Evolutionary conservation across 2,888 invertebrate species (phyloP).

Genomic region (Schrankia costaestrigalis): DNA sequence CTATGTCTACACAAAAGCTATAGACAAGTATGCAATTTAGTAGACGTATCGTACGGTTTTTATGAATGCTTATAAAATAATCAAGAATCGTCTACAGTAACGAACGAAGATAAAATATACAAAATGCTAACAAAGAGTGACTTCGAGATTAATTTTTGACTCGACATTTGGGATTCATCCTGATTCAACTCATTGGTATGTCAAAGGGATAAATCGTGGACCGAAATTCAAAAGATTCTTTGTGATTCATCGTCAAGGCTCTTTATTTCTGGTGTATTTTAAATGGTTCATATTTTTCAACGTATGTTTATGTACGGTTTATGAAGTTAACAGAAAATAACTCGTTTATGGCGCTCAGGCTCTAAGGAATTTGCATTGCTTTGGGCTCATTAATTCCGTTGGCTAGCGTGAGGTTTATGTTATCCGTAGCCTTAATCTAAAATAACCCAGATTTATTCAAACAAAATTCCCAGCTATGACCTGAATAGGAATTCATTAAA

Average conservation of each 20-base stretch:
- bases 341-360: constrained; percentile 5
- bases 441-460: constrained; percentile 36
- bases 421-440: constrained; percentile 40
- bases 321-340: constrained; percentile 3
- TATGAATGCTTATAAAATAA: constrained; percentile 20
- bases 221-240: constrained; percentile 44
- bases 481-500: constrained; percentile 14
- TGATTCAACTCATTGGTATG: constrained; percentile 58
- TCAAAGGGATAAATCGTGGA: constrained; percentile 42
- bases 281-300: constrained; percentile 10
- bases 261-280: constrained; percentile 22
- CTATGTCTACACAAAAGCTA: constrained; percentile 34
- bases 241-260: constrained; percentile 45
- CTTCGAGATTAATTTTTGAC: constrained; percentile 3
- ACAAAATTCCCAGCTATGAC: constrained; percentile 19
- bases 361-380: constrained; percentile 28
- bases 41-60: constrained; percentile 20
- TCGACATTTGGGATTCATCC: constrained; percentile 27
- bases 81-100: not conserved
- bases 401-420: constrained; percentile 31
- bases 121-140: not conserved
- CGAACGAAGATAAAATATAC: not conserved
- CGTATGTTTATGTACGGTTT: constrained; percentile 3
- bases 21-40: constrained; percentile 15
- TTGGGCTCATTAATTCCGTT: constrained; percentile 39